Conservation (phyloP, 1,140 invertebrate species). For the Aphelenchoides fujianensis region DNA sequence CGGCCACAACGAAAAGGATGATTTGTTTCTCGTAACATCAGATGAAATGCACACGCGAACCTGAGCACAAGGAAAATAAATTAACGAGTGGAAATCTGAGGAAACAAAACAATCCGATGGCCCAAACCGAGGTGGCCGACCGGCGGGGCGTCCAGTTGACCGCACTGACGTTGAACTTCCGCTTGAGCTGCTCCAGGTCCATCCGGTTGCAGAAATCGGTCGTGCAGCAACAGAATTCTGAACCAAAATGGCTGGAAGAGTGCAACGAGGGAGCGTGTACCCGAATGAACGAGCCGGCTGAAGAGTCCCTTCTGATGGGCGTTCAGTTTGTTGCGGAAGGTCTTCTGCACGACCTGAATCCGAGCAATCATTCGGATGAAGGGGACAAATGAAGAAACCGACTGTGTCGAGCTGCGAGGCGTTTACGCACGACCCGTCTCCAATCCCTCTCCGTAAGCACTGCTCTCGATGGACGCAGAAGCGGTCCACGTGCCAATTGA, state of each 20-base stretch:
- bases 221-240: neutral
- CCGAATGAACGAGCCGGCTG: neutral
- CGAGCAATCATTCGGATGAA: too few species aligned
- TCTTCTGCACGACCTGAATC: neutral
- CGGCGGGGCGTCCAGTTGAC: too few species aligned
- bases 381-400: too few species aligned
- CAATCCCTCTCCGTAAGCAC: neutral
- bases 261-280: too few species aligned
- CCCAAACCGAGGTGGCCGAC: too few species aligned
- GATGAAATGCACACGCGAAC: too few species aligned
- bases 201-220: neutral
- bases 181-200: neutral
- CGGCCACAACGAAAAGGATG: too few species aligned
- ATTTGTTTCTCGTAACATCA: too few species aligned
- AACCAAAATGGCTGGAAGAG: neutral
- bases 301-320: neutral
- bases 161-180: neutral
- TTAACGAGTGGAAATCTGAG: too few species aligned
- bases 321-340: neutral
- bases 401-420: neutral
- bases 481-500: neutral
- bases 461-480: constrained; percentile 4
- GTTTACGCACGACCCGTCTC: neutral
- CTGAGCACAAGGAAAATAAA: too few species aligned
- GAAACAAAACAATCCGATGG: too few species aligned